A percentile compares a stretch with the other conserved stretches of the same genome.
Conservation (phyloP, 2,797 vertebrate genomes). For the Garrulus glandarius region DNA sequence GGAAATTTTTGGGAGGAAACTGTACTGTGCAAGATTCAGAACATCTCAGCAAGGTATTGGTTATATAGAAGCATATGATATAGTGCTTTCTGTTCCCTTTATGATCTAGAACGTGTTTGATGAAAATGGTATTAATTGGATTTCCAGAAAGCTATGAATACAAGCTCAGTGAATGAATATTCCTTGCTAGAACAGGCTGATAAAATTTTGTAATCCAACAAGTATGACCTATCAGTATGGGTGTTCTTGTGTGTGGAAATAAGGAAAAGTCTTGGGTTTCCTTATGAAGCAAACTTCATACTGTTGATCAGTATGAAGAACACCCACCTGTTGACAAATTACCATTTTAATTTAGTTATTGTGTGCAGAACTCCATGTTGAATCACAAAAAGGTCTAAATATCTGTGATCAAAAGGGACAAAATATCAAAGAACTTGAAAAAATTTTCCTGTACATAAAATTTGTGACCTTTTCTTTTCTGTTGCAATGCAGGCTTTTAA, state of each 20-base stretch:
- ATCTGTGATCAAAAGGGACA: not conserved
- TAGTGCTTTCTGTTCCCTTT: not conserved
- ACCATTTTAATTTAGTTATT: not conserved
- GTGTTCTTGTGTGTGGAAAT: not conserved
- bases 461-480: not conserved
- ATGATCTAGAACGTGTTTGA: not conserved
- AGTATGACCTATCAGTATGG: not conserved
- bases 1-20: conserved; percentile 68
- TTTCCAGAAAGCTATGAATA: not conserved
- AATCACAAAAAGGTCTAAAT: not conserved
- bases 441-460: not conserved
- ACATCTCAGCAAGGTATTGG: conserved; percentile 55
- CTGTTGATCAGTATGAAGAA: not conserved
- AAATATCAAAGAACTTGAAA: not conserved
- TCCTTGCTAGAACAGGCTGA: not conserved
- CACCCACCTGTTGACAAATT: not conserved
- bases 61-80: not conserved
- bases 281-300: not conserved
- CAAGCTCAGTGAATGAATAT: not conserved
- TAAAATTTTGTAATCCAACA: not conserved
- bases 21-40: conserved; percentile 52
- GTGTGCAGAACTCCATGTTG: not conserved
- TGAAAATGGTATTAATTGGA: not conserved
- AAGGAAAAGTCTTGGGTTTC: not conserved
- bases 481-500: not conserved